Evolutionary conservation across 2,113 vertebrate species (phyloP).

Genomic region (Tragulus kanchil): DNA sequence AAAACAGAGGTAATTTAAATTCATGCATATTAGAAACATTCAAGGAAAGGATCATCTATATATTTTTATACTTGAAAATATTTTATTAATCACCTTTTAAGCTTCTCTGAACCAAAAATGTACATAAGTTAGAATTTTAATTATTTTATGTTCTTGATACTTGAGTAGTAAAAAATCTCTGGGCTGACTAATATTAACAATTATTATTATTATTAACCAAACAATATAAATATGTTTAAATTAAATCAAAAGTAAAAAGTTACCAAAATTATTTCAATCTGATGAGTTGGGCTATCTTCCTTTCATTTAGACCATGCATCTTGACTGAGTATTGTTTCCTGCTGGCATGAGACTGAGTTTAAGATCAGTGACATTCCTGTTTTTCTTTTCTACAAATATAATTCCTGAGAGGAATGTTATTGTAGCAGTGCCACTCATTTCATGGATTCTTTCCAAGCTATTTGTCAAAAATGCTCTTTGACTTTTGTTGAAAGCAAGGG

Average conservation of each 20-base stretch:
- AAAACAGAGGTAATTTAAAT: constrained; percentile 24
- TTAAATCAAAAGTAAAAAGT: constrained; percentile 45
- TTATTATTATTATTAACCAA: background rate
- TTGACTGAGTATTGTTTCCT: background rate
- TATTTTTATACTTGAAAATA: constrained; percentile 12
- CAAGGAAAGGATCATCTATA: background rate
- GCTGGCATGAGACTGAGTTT: background rate
- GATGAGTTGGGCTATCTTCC: background rate
- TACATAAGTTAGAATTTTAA: constrained; percentile 47
- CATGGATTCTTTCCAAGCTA: constrained; percentile 6
- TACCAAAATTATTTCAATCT: background rate
- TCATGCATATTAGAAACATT: background rate
- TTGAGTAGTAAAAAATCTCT: background rate
- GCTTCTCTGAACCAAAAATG: background rate
- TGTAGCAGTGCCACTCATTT: background rate
- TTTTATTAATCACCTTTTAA: background rate
- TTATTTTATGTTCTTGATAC: background rate
- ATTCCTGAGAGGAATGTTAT: constrained; percentile 22
- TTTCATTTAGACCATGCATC: background rate
- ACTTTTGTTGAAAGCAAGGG: constrained; percentile 49
- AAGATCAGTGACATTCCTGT: background rate
- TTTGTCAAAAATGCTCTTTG: constrained; percentile 44
- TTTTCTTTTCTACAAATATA: background rate
- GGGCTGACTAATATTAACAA: background rate
- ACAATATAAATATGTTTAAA: background rate